Percentiles rank a stretch among this genome's conserved stretches.
These are phyloP conservation scores for Protodeltote pygarga DNA, from an alignment of 2,888 invertebrate species.

Conservation along the genomic window DNA sequence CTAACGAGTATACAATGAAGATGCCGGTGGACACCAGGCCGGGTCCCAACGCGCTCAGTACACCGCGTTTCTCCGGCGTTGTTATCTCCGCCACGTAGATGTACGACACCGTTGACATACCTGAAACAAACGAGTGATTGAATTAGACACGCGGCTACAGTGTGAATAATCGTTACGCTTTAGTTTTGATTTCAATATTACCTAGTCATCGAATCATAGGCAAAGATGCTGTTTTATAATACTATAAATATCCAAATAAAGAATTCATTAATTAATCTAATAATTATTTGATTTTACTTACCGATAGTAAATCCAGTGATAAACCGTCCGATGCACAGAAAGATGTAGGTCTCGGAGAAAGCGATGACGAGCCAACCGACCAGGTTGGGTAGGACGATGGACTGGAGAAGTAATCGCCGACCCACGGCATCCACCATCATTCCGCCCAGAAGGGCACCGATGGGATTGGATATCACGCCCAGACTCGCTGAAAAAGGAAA, in stretches of 20 bases:
- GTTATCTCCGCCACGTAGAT: slow-evolving; percentile 91
- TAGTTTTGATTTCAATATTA: slow-evolving; percentile 27
- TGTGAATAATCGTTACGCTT: slow-evolving; percentile 22
- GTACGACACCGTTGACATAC: slow-evolving; percentile 90
- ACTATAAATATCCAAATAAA: too few species aligned
- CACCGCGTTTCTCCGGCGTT: slow-evolving; percentile 89
- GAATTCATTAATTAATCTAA: too few species aligned
- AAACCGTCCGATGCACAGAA: slow-evolving; percentile 89
- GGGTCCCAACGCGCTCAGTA: slow-evolving; percentile 90
- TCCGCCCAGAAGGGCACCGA: slow-evolving; percentile 90
- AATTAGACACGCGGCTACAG: slow-evolving; percentile 10
- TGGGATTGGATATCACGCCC: slow-evolving; percentile 90
- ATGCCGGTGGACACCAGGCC: slow-evolving; percentile 91
- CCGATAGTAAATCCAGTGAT: slow-evolving; percentile 91
- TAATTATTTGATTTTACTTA: slow-evolving; percentile 58
- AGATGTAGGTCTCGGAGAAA: slow-evolving; percentile 87
- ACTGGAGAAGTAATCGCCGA: slow-evolving; percentile 88
- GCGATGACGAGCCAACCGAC: slow-evolving; percentile 91
- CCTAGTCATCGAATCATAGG: slow-evolving; percentile 18
- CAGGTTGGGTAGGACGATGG: slow-evolving; percentile 89
- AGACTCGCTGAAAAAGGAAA: slow-evolving; percentile 86
- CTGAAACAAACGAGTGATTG: slow-evolving; percentile 65
- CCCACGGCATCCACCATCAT: slow-evolving; percentile 90
- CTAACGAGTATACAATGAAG: slow-evolving; percentile 89
- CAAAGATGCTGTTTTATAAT: too few species aligned